Conservation (phyloP, 2,113 vertebrate genomes). For the Callionymus lyra region DNA sequence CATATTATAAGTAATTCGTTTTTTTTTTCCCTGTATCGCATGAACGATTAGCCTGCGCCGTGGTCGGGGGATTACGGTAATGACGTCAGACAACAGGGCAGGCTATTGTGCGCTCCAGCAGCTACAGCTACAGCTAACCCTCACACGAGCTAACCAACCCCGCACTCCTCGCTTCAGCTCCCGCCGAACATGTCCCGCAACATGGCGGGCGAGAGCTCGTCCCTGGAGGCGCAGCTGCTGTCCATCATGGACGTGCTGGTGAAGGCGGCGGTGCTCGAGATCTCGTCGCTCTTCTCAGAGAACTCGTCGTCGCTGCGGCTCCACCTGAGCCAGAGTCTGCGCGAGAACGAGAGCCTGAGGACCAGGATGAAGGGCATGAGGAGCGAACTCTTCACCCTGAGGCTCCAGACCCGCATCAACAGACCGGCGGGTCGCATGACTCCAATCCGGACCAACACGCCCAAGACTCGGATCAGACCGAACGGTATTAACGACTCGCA, state of each 20-base stretch:
- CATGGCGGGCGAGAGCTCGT: conserved; percentile 28
- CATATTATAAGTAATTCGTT: too few relatives aligned
- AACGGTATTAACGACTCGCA: conserved; percentile 26
- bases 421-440: conserved; percentile 45
- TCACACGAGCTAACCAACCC: too few relatives aligned
- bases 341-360: conserved; percentile 56
- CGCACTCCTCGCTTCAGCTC: neutral
- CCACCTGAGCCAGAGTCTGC: conserved; percentile 52
- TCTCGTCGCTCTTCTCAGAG: conserved; percentile 57
- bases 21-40: too few relatives aligned
- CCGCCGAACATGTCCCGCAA: conserved; percentile 28
- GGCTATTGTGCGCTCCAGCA: conserved; percentile 25
- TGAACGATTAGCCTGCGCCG: neutral
- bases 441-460: conserved; percentile 12
- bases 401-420: conserved; percentile 47
- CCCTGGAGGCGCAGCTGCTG: conserved; percentile 53
- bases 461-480: conserved; percentile 34
- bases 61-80: conserved; percentile 43
- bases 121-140: too few relatives aligned
- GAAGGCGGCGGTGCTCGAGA: conserved; percentile 54
- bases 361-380: conserved; percentile 57
- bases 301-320: conserved; percentile 43
- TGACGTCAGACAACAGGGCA: conserved; percentile 24
- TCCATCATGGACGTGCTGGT: conserved; percentile 63
- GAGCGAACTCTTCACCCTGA: conserved; percentile 54